Evolutionary conservation across 2,888 invertebrate genomes (phyloP), one percentile per base, ranked within the genome.

Genomic region (Oligia latruncula): DNA sequence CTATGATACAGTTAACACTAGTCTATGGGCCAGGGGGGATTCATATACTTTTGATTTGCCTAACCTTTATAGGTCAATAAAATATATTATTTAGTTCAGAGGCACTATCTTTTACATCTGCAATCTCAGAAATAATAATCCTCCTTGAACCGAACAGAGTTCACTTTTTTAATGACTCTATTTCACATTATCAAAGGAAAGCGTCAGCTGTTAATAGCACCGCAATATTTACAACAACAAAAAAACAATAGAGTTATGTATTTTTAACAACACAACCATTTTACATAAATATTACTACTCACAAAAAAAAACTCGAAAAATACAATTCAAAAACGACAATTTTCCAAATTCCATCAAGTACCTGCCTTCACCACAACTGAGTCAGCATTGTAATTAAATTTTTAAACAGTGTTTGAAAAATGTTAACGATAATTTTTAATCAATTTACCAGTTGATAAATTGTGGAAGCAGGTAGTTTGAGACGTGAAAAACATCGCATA

Each of bases 381-480:
- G 78, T 58, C 71, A 84, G 35, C 78, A 29, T 55, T 35, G 20
- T 23, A 62, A 62, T 20, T 17, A 17, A 15, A 6, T 71, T 68
- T 72, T 85, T 58, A 70, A 77, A 77, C 67, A 46, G 29, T 70
- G 60, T 75, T 78, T 73, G 72, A 78, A 75, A 74, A 58, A 68
- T 66, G 23, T 75, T 77, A 74, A 87, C 76, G 77, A 81, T 85
- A 78, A 84, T 87, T 84, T 78, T 84, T 79, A 76, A 85, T 87
- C 84, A 83, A 84, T 83, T 79, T 83, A 68, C 58, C 15, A 29
- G 58, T 65, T 77, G 11, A 62, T 76, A 65, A 43, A 71, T 76
- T 79, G n/a, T 77, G n/a, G 20, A n/a, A 20, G 62, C 23, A 62
- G 62, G 29, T 62, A 65, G 46, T 76, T 80, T 77, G 60, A 55